Evolutionary conservation across 2,888 invertebrate genomes (phyloP).

Genomic region (Hypselothyrea guttata): DNA sequence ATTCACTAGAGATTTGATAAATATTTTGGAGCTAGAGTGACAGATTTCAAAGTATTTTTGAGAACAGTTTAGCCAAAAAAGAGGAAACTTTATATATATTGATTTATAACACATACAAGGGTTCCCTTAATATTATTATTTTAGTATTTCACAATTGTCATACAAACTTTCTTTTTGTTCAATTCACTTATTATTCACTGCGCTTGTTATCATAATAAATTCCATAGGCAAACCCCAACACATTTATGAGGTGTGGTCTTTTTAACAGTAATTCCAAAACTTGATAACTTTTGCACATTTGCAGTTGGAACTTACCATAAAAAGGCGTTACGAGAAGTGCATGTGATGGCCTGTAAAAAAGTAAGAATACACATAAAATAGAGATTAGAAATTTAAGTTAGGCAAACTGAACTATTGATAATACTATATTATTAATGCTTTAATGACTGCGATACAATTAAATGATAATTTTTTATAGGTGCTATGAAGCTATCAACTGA

Average conservation of each 20-base stretch:
- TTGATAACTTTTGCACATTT: background rate
- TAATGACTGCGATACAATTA: constrained; percentile 23
- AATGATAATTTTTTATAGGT: constrained; percentile 14
- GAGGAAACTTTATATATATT: too few relatives aligned
- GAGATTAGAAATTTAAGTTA: constrained; percentile 26
- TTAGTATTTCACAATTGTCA: background rate
- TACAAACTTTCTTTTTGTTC: background rate
- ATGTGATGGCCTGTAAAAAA: constrained; percentile 47
- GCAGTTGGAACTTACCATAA: constrained; percentile 47
- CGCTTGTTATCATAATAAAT: constrained; percentile 30
- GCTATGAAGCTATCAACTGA: too few relatives aligned
- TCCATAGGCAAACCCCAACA: constrained; percentile 9
- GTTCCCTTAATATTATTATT: too few relatives aligned
- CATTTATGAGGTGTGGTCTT: constrained; percentile 28
- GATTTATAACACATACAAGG: too few relatives aligned
- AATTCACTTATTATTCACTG: constrained; percentile 31
- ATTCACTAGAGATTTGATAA: background rate
- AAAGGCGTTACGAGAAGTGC: constrained; percentile 40
- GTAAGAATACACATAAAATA: constrained; percentile 23
- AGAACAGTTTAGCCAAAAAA: too few relatives aligned
- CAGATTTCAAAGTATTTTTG: too few relatives aligned
- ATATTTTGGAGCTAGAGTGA: too few relatives aligned
- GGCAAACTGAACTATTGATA: constrained; percentile 4
- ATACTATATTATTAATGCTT: constrained; percentile 1
- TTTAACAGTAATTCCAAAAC: constrained; percentile 22